These are phyloP conservation scores for Eonycteris spelaea DNA, from an alignment of 2,113 vertebrate genomes.

Conservation along the genomic window DNA sequence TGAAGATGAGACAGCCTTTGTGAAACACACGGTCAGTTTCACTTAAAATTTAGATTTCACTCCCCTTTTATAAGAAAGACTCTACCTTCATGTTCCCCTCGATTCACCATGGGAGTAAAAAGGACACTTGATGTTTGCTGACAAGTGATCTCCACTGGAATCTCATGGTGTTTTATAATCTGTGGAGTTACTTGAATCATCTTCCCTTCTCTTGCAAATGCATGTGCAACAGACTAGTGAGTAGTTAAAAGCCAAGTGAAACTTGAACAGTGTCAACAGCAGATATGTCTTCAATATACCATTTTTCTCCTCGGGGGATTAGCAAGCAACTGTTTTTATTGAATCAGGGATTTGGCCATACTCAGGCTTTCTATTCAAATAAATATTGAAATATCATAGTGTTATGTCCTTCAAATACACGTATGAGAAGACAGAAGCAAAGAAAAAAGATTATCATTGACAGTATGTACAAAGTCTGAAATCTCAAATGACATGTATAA, in stretches of 20 bases:
- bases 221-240: neutral
- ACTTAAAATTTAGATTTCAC: neutral
- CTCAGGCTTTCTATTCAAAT: constrained; percentile 38
- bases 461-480: neutral
- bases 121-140: neutral
- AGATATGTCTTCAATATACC: neutral
- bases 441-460: neutral
- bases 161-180: neutral
- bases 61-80: neutral
- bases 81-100: neutral
- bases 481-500: neutral
- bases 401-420: constrained; percentile 32
- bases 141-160: neutral
- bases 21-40: neutral
- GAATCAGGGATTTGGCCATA: neutral
- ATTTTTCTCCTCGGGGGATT: neutral
- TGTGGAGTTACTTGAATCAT: neutral
- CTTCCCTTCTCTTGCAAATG: neutral
- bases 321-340: neutral
- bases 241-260: neutral
- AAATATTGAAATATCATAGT: neutral
- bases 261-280: neutral
- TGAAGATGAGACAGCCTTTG: neutral
- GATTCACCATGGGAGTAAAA: neutral
- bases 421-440: neutral